Base-by-base conservation (phyloP, 2,797 vertebrate genomes). In the Pagetopsis macropterus region DNA sequence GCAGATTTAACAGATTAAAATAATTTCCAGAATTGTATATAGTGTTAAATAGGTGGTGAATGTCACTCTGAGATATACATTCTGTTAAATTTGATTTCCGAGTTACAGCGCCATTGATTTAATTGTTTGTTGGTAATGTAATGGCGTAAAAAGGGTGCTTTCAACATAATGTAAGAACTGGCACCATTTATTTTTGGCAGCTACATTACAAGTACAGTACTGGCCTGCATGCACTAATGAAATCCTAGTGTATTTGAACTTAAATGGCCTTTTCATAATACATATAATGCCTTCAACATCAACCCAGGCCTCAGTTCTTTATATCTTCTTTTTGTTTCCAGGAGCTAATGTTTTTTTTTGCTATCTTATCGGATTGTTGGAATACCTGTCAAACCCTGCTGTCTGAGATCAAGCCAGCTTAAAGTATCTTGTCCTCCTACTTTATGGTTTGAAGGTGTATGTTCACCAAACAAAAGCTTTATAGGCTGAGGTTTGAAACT, bases 381-480 rank as follows among this genome's bases (percentile, higher is more conserved):
- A 60, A 77, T 44, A 33, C 76, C 83, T 82, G 89, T 89, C 84
- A 87, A 78, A 75, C 27, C 57, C 55, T 40, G 65, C 80, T 77
- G 83, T 70, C 72, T 75, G 65, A 84, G 83, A 89, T 88, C 78
- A 84, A 76, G 66, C 76, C 37, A 70, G 45, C 70, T 86, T 85
- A 83, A 89, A 72, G 66, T 21, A 51, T 60, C 75, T 58, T 73
- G 70, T 87, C 71, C 71, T 84, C 66, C 66, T 67, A 69, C 64
- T 66, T 68, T 61, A 46, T 23, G 10, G 49, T 67, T 59, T 72
- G 65, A 76, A 77, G 79, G 51, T 76, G 76, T 56, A 59, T 64
- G 65, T 70, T 82, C 27, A 15, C 55, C 60, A 76, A 79, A 86
- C 75, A 78, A 75, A 83, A 70, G 56, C 61, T 82, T 74, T 81